Percentiles rank a stretch among this genome's conserved stretches.
Conservation (phyloP, 2,113 vertebrate genomes). For the Trinectes maculatus region DNA sequence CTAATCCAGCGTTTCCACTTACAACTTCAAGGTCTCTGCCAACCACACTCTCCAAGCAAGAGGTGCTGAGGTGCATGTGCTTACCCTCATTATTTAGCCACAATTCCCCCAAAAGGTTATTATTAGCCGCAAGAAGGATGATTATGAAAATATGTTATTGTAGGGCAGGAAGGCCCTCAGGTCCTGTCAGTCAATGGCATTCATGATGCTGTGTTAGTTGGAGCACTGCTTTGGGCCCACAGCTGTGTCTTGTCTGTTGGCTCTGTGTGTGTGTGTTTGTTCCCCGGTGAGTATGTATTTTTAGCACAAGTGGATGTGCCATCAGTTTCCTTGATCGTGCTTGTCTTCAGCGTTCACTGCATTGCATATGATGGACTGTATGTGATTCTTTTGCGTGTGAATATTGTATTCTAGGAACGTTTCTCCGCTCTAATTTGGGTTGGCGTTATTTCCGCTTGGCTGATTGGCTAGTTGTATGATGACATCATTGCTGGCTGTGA, state of each 20-base stretch:
- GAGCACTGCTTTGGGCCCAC: conserved; percentile 52
- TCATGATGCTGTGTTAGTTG: conserved; percentile 52
- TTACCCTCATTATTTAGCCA: conserved; percentile 78
- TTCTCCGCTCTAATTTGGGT: conserved; percentile 15
- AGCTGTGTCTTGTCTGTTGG: conserved; percentile 64
- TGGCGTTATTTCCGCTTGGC: conserved; percentile 20
- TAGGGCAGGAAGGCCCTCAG: conserved; percentile 79
- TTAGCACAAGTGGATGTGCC: neutral
- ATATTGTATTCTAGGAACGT: conserved; percentile 9
- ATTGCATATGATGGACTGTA: neutral
- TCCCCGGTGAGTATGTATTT: conserved; percentile 4
- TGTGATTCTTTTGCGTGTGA: neutral
- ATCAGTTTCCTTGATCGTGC: conserved; percentile 4
- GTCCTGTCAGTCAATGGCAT: conserved; percentile 79
- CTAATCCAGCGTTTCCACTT: conserved; percentile 32
- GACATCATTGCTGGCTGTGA: conserved; percentile 40
- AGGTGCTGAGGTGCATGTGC: conserved; percentile 82
- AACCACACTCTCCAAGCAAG: conserved; percentile 58
- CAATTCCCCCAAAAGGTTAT: conserved; percentile 82
- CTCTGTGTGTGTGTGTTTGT: neutral
- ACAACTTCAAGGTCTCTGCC: conserved; percentile 27
- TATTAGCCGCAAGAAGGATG: conserved; percentile 84
- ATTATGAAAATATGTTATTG: conserved; percentile 79
- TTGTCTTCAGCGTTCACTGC: neutral
- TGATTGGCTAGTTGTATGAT: conserved; percentile 33